Conservation (phyloP, 2,797 vertebrate species). For the Karalla daura region DNA sequence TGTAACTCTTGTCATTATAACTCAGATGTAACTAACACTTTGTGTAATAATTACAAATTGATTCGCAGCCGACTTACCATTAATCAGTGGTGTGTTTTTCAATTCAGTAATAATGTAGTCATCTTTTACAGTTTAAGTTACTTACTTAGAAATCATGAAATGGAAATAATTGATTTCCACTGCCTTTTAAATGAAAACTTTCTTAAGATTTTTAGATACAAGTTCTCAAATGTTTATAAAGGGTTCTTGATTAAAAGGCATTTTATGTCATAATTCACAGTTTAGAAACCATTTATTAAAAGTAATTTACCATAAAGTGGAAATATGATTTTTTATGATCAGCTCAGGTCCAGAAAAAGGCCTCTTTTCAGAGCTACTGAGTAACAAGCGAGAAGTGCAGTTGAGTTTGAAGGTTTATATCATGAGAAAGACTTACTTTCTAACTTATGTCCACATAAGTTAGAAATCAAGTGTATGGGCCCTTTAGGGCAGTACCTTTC, state of each 20-base stretch:
- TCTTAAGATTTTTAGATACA: background rate
- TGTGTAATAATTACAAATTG: too few species aligned
- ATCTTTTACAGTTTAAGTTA: background rate
- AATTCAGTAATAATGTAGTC: background rate
- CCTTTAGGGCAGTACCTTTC: too few species aligned
- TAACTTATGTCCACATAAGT: background rate
- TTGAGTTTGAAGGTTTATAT: background rate
- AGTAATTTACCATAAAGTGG: too few species aligned
- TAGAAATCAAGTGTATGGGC: background rate
- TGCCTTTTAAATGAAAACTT: background rate
- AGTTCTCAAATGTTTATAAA: background rate
- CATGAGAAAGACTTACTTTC: too few species aligned
- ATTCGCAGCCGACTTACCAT: too few species aligned
- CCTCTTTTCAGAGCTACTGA: background rate
- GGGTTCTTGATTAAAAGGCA: background rate
- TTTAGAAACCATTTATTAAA: too few species aligned
- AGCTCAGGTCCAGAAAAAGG: background rate
- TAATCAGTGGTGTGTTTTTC: too few species aligned
- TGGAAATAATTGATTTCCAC: background rate
- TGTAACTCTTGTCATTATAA: too few species aligned
- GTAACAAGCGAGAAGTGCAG: background rate
- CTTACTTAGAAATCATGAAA: background rate
- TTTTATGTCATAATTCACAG: too few species aligned
- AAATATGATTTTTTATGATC: too few species aligned
- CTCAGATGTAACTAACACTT: too few species aligned